Evolutionary conservation across 64 coral and sea anemone species (phyloP), one percentile per base, ranked within the genome.

Genomic region (Platygyra sinensis): DNA sequence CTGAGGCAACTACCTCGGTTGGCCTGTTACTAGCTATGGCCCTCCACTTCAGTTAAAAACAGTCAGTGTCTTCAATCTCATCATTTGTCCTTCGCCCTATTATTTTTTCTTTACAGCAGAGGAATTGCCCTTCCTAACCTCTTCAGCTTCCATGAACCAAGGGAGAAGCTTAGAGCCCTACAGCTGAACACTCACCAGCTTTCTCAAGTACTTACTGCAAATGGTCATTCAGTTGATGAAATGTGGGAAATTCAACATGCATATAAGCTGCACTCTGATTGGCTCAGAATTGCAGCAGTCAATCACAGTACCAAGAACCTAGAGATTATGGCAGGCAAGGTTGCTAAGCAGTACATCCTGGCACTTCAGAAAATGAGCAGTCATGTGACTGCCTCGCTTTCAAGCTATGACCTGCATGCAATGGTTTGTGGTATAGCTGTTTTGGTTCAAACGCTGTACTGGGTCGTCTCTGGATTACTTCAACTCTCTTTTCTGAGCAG

Each of bases 401-500:
- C 97, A 72, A 91, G 78, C 14, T 99, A 99, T 42, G 94, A 99
- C 74, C 83, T 95, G 33, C 84, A 99, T 14, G 97, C 97, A 63
- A 91, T 99, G 94, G 25, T 74, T 60, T 89, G 86, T 86, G 97
- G 93, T 30, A 76, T 93, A 50, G 52, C 75, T 15, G 25, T 95
- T 86, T 86, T 99, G 67, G 57, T 90, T 28, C 94, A 99, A 76
- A 62, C 90, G 2, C 63, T 99, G 0, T 69, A 38, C 12, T 94
- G 97, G 86, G 50, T 87, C 30, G 27, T 86, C 24, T 93, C 74
- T 93, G 90, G 90, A 50, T 64, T 80, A 72, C n/a, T 84, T 62
- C 62, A 78, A 77, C 14, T 74, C 84, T 83, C 80, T 33, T 74
- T 72, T 62, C 30, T 65, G 38, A 59, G 74, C 31, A 49, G 51